Base-by-base conservation (phyloP, 2,113 vertebrate genomes). In the Nothocercus julius region DNA sequence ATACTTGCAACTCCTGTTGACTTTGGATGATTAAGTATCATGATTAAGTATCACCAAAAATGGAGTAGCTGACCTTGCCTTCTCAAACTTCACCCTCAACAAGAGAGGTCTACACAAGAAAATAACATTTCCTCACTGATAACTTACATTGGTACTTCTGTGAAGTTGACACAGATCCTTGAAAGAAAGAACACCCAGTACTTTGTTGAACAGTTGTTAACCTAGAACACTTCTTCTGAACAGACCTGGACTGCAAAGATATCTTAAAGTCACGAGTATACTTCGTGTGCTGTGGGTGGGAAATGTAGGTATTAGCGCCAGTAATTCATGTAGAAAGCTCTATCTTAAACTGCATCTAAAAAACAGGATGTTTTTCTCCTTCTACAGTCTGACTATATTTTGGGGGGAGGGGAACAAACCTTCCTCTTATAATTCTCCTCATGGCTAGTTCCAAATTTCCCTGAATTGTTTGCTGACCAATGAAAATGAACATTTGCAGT, bases 351-450 rank as follows among this genome's bases (percentile, higher is more conserved):
- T 53, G 66, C 73, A 95, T 96, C 82, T 91, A 47, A 94, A 94
- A 83, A 88, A 70, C 93, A 93, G 94, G 94, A 88, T 96, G 93
- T 96, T 92, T 90, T 91, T 63, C 47, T 92, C 70, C 87, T 51
- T 83, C 68, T 61, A n/a, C 9, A 81, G 44, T 67, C 68, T 38
- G 87, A 61, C 25, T 81, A 78, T 81, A 85, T 77, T 70, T 73
- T 19, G 13, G 5, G 0, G 1, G 36, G 38, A 40, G 79, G 28
- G 40, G 34, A 67, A 36, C n/a, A 91, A 83, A 93, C 87, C 61
- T 95, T 89, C 64, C 76, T 83, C 53, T 88, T 90, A 78, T 4
- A 91, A 91, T 82, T 84, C 25, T 81, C 47, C 83, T 89, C 42
- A 53, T 0, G 3, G 22, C 56, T 81, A 56, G 25, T 75, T 90